Percentiles rank a stretch among this genome's conserved stretches.
These are phyloP conservation scores for Drosophila baimaii DNA, from an alignment of 1,140 invertebrate genomes.

Conservation along the genomic window DNA sequence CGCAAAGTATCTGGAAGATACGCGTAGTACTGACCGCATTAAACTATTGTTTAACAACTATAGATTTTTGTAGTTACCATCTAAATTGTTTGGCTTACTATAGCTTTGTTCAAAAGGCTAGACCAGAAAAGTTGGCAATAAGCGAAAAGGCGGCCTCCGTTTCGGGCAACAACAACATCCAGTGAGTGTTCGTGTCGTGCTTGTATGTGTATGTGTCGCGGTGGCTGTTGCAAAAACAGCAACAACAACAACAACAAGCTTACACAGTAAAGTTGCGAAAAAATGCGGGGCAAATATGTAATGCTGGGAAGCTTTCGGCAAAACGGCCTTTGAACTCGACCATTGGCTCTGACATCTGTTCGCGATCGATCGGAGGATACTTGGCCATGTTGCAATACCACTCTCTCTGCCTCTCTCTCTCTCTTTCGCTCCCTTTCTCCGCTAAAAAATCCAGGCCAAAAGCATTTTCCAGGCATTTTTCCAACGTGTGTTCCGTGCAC, in stretches of 20 bases:
- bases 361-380: slow-evolving; percentile 32
- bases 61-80: too few relatives aligned
- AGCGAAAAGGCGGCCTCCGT: slow-evolving; percentile 38
- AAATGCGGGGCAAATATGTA: slow-evolving; percentile 33
- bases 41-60: too few relatives aligned
- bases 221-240: slow-evolving; percentile 25
- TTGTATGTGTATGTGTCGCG: slow-evolving; percentile 17
- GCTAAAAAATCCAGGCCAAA: slow-evolving; percentile 66
- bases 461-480: slow-evolving; percentile 68
- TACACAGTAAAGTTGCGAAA: slow-evolving; percentile 26
- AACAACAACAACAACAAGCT: slow-evolving; percentile 8
- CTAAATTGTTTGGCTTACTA: too few relatives aligned
- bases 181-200: slow-evolving; percentile 41
- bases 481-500: slow-evolving; percentile 47
- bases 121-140: too few relatives aligned
- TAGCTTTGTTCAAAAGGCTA: too few relatives aligned
- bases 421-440: slow-evolving; percentile 18
- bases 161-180: slow-evolving; percentile 31
- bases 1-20: too few relatives aligned
- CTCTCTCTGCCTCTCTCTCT: slow-evolving; percentile 31
- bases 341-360: slow-evolving; percentile 61
- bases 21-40: too few relatives aligned
- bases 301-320: slow-evolving; percentile 36
- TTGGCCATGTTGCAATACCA: slow-evolving; percentile 12
- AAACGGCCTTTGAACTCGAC: slow-evolving; percentile 65